A percentile compares a stretch with the other conserved stretches of the same genome.
phyloP scores from a whole-genome alignment of 2,888 invertebrate genomes.

The Harpalus rubripes region DNA sequence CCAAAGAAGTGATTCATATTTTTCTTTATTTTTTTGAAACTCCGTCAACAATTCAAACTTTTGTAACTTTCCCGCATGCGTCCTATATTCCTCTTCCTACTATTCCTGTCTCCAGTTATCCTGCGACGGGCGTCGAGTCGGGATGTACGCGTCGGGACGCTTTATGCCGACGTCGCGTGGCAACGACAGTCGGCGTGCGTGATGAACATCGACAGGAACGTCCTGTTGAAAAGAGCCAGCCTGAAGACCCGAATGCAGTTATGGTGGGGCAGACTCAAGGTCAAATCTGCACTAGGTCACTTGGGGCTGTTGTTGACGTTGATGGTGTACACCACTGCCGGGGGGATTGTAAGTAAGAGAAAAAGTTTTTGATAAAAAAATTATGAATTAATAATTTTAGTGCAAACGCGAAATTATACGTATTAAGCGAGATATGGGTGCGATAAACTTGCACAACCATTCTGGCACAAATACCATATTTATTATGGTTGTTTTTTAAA shows the following conservation, averaged over 20 bases:
- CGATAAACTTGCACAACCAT: no score
- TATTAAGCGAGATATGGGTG: no score
- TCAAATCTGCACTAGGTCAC: constrained; percentile 85
- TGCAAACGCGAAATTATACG: no score
- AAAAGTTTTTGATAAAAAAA: not conserved
- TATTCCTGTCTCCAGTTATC: constrained; percentile 34
- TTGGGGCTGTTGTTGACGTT: constrained; percentile 87
- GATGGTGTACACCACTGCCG: constrained; percentile 88
- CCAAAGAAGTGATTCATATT: no score
- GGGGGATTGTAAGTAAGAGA: constrained; percentile 85
- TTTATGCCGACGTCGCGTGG: not conserved
- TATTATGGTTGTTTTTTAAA: no score
- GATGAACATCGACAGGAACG: constrained; percentile 65
- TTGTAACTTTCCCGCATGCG: constrained; percentile 16
- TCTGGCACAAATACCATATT: no score
- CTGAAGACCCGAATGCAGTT: constrained; percentile 74
- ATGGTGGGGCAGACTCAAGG: constrained; percentile 80
- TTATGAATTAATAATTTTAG: no score
- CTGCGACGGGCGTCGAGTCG: constrained; percentile 54
- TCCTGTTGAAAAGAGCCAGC: constrained; percentile 16
- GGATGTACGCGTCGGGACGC: constrained; percentile 49
- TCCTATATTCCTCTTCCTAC: constrained; percentile 45
- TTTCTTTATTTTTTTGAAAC: no score
- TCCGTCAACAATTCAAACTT: not conserved
- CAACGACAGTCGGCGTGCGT: constrained; percentile 17